These are phyloP conservation scores for Ispidina lecontei DNA, from an alignment of 2,797 vertebrate species.

Conservation along the genomic window DNA sequence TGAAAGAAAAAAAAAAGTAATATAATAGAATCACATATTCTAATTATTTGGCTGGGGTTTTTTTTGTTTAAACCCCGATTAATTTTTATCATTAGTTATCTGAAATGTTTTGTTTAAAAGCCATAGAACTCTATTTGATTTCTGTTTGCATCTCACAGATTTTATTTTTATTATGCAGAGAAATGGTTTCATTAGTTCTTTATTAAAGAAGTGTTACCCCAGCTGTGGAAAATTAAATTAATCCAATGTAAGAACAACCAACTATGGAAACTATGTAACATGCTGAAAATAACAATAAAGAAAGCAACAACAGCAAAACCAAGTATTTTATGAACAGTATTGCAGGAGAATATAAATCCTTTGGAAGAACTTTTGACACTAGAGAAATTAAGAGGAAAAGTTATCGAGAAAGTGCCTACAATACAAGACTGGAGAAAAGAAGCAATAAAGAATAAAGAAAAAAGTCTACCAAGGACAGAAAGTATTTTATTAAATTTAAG, in stretches of 20 bases:
- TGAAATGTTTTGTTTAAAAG: background rate
- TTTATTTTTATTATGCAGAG: background rate
- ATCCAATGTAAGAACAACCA: background rate
- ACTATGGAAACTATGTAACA: background rate
- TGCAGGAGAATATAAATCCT: background rate
- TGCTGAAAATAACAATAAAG: background rate
- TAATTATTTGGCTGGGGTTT: background rate
- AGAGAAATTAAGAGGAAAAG: background rate
- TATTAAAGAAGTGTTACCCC: background rate
- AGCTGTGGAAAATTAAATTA: background rate
- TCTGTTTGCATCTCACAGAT: background rate
- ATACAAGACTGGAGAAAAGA: background rate
- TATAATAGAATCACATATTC: background rate
- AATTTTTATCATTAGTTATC: background rate
- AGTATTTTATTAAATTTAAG: slow-evolving; percentile 6
- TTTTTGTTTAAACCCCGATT: background rate
- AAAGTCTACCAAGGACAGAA: background rate
- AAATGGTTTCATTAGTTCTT: background rate
- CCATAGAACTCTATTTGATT: background rate
- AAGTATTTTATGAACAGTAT: background rate
- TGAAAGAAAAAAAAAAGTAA: too few species aligned
- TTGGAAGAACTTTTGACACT: background rate
- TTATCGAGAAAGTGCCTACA: background rate
- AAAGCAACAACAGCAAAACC: background rate
- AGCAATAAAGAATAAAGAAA: slow-evolving; percentile 4